Percentiles rank a stretch among this genome's conserved stretches.
Conservation (phyloP, 2,888 invertebrate genomes). For the Trichopoda pennipes region DNA sequence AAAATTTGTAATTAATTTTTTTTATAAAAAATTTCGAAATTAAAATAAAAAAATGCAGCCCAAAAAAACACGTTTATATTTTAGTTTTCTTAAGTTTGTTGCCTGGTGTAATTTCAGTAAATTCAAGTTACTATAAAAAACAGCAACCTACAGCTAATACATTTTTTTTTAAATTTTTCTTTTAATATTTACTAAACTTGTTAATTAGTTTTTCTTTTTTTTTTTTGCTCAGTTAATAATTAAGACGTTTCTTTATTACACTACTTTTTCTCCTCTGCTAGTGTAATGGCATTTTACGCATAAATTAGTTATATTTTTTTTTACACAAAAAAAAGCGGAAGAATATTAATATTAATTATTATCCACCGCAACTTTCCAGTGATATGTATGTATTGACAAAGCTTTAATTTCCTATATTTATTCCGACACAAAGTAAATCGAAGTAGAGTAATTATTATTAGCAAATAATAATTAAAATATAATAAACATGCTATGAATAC, state of each 20-base stretch:
- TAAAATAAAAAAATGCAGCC: too few species aligned
- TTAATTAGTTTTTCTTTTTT: background rate
- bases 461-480: constrained; percentile 56
- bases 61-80: too few species aligned
- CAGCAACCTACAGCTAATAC: background rate
- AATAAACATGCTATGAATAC: constrained; percentile 53
- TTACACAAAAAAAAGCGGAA: constrained; percentile 39
- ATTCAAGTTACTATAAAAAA: background rate
- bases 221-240: constrained; percentile 32
- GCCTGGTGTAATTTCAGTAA: background rate
- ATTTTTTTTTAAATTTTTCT: constrained; percentile 1
- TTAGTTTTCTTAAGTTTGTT: too few species aligned
- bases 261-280: constrained; percentile 36
- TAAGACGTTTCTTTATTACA: constrained; percentile 54
- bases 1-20: too few species aligned
- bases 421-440: constrained; percentile 42
- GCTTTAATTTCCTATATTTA: constrained; percentile 60
- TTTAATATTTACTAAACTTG: background rate
- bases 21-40: too few species aligned
- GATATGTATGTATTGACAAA: constrained; percentile 58
- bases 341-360: constrained; percentile 47
- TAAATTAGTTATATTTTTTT: constrained; percentile 32
- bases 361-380: constrained; percentile 54
- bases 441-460: constrained; percentile 45
- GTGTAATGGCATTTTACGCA: constrained; percentile 59